phyloP scores from a whole-genome alignment of 1,140 invertebrate genomes.

The Nasonia longicornis region DNA sequence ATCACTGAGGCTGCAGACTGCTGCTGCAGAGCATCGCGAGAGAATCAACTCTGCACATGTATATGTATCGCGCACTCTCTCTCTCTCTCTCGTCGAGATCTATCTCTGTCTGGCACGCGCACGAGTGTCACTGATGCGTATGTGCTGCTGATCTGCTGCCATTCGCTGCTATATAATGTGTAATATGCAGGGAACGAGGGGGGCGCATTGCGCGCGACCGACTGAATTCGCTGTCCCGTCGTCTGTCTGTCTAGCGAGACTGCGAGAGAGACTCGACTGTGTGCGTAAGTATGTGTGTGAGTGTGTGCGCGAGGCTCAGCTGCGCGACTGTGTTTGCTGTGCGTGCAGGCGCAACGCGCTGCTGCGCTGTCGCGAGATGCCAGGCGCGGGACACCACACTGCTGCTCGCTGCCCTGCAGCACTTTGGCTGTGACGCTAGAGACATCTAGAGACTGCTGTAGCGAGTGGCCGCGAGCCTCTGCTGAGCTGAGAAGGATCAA shows the following conservation, averaged over 20 bases:
- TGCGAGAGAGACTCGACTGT: neutral
- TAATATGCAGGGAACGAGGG: neutral
- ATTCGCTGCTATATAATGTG: too few relatives aligned
- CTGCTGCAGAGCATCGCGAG: neutral
- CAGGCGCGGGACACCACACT: too few relatives aligned
- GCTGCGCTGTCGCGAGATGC: too few relatives aligned
- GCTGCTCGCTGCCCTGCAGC: neutral
- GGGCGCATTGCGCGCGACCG: neutral
- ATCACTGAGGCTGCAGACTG: neutral
- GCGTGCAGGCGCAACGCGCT: neutral
- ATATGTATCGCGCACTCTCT: neutral
- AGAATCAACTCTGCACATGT: neutral
- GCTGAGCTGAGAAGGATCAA: too few relatives aligned
- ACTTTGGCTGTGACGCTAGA: neutral
- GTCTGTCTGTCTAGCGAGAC: neutral
- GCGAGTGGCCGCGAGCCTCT: neutral
- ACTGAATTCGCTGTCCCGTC: neutral
- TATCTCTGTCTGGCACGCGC: neutral
- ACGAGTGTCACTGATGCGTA: constrained; percentile 5
- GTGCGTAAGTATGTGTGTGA: neutral
- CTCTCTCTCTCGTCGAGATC: neutral
- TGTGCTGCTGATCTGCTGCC: neutral
- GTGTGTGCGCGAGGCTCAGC: neutral
- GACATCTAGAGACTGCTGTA: neutral
- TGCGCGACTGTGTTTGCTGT: neutral